Percentiles rank a stretch among this genome's conserved stretches.
Conservation (phyloP, 2,113 vertebrate species). For the Eublepharis macularius region DNA sequence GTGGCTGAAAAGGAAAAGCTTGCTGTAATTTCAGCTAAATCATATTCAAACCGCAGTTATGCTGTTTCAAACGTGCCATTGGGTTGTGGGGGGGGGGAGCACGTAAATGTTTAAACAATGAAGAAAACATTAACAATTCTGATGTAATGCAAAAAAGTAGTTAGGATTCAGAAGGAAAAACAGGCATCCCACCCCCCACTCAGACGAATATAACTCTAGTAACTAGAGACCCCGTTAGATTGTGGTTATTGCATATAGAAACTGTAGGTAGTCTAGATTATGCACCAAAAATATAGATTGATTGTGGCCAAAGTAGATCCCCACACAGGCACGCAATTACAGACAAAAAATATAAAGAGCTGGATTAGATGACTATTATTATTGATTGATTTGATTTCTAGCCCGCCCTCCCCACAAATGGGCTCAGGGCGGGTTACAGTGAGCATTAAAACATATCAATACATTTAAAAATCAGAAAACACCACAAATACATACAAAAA, state of each 20-base stretch:
- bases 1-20: conserved; percentile 57
- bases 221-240: conserved; percentile 27
- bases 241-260: background rate
- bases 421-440: too few relatives aligned
- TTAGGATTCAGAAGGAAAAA: conserved; percentile 52
- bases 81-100: conserved; percentile 24
- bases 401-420: too few relatives aligned
- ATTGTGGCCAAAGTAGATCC: too few relatives aligned
- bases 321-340: too few relatives aligned
- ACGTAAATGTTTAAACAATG: conserved; percentile 54
- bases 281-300: background rate
- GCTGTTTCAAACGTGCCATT: conserved; percentile 58
- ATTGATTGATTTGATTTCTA: too few relatives aligned
- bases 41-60: conserved; percentile 56
- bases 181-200: conserved; percentile 2
- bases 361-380: too few relatives aligned
- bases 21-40: conserved; percentile 67
- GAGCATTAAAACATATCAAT: too few relatives aligned
- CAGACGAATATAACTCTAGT: conserved; percentile 54
- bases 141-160: conserved; percentile 64
- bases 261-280: background rate
- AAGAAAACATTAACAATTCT: conserved; percentile 53
- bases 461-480: too few relatives aligned
- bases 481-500: too few relatives aligned
- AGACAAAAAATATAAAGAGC: too few relatives aligned